A percentile compares a stretch with the other conserved stretches of the same genome.
These are phyloP conservation scores for Electrona antarctica DNA, from an alignment of 2,113 vertebrate species.

Conservation along the genomic window DNA sequence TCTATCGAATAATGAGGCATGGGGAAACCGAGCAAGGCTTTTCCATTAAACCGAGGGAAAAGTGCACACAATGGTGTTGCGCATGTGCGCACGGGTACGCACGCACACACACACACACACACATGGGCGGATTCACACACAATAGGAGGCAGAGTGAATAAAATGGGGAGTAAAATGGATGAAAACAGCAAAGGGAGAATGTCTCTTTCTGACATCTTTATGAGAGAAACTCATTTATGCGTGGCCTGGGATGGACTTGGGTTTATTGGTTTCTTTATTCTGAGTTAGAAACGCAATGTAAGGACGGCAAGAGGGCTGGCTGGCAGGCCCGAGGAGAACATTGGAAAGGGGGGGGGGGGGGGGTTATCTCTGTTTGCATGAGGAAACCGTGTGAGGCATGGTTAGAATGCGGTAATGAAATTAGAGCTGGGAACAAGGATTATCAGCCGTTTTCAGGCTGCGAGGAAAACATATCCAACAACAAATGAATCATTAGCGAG, in stretches of 20 bases:
- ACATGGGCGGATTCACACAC: conserved; percentile 23
- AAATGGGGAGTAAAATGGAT: conserved; percentile 42
- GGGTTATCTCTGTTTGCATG: conserved; percentile 18
- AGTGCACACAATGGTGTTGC: conserved; percentile 17
- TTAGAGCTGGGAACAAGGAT: conserved; percentile 45
- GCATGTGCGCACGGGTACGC: conserved; percentile 5
- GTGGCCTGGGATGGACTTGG: conserved; percentile 39
- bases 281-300: conserved; percentile 15
- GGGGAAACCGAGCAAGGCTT: conserved; percentile 58
- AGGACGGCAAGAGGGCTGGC: background rate
- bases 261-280: conserved; percentile 53
- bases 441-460: conserved; percentile 32
- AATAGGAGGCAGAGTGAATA: conserved; percentile 20
- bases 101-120: background rate
- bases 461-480: conserved; percentile 51
- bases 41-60: conserved; percentile 60
- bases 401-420: conserved; percentile 49
- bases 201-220: conserved; percentile 41
- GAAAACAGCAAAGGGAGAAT: conserved; percentile 36
- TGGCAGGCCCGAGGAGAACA: conserved; percentile 1
- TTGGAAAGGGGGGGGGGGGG: background rate
- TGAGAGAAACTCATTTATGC: conserved; percentile 52
- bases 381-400: conserved; percentile 31
- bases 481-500: conserved; percentile 52
- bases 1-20: conserved; percentile 74